A percentile compares a stretch with the other conserved stretches of the same genome.
Conservation (phyloP, 2,113 vertebrate genomes). For the Falco punctatus region DNA sequence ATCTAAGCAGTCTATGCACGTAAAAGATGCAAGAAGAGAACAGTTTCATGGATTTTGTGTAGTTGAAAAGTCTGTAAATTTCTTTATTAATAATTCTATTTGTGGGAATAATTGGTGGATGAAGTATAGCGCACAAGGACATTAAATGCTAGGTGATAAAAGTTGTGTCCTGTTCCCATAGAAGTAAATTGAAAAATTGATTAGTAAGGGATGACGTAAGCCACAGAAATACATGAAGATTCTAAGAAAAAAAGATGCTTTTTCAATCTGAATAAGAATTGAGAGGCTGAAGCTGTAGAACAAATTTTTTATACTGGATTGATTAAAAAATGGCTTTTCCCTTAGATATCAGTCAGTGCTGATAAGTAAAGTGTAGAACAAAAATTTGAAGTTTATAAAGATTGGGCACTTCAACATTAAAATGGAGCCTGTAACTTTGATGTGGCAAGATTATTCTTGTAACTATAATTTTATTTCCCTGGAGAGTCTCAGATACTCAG, state of each 20-base stretch:
- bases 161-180: background rate
- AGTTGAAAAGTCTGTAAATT: background rate
- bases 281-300: background rate
- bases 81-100: background rate
- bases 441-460: background rate
- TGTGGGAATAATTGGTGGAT: background rate
- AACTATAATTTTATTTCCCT: background rate
- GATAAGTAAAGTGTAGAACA: background rate
- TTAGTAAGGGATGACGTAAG: background rate
- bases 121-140: background rate
- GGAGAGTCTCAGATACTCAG: background rate
- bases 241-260: background rate
- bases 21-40: background rate
- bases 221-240: background rate
- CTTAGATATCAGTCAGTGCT: background rate
- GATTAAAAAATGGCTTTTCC: background rate
- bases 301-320: background rate
- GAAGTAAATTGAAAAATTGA: background rate
- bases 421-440: background rate
- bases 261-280: background rate
- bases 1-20: background rate
- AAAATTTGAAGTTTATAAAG: background rate
- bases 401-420: background rate
- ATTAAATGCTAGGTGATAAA: background rate
- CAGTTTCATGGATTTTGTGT: background rate